These are phyloP conservation scores for Idaea dimidiata DNA, from an alignment of 2,888 invertebrate genomes.

Conservation along the genomic window DNA sequence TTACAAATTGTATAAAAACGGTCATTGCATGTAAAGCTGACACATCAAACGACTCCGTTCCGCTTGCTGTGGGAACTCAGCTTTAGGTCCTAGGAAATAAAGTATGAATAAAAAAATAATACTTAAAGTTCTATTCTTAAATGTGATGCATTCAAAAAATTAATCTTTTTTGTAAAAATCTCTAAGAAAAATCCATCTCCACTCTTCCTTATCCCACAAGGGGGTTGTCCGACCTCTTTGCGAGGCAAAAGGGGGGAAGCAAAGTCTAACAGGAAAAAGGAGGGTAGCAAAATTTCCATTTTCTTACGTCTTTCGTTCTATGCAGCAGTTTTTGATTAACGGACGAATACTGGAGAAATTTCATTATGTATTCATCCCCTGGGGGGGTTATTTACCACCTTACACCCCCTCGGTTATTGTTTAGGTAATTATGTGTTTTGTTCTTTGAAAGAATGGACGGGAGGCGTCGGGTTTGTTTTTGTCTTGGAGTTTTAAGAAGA, in stretches of 20 bases:
- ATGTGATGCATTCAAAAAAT: too few relatives aligned
- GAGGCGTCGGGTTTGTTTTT: conserved; percentile 5
- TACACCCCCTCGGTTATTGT: conserved; percentile 23
- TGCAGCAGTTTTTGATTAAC: conserved; percentile 80
- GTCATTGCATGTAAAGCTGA: too few relatives aligned
- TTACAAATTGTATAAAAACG: too few relatives aligned
- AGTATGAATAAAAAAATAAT: too few relatives aligned
- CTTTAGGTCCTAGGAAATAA: too few relatives aligned
- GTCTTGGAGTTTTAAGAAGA: conserved; percentile 2
- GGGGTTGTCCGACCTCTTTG: conserved; percentile 64
- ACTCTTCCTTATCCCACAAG: conserved; percentile 27
- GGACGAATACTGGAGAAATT: conserved; percentile 74
- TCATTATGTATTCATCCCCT: conserved; percentile 78
- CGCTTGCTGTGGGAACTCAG: too few relatives aligned
- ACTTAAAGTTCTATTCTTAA: too few relatives aligned
- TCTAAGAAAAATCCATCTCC: conserved; percentile 40
- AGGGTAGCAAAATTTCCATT: conserved; percentile 81
- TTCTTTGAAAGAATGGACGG: conserved; percentile 16
- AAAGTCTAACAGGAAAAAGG: conserved; percentile 77
- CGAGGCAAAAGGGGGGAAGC: conserved; percentile 66
- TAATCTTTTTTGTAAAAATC: conserved; percentile 9
- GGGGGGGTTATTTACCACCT: conserved; percentile 40
- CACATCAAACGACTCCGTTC: too few relatives aligned
- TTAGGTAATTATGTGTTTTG: conserved; percentile 21
- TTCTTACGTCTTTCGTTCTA: conserved; percentile 77